A percentile compares a stretch with the other conserved stretches of the same genome.
Evolutionary conservation across 2,888 invertebrate genomes (phyloP).

Genomic region (Scelioninae gen. 2): DNA sequence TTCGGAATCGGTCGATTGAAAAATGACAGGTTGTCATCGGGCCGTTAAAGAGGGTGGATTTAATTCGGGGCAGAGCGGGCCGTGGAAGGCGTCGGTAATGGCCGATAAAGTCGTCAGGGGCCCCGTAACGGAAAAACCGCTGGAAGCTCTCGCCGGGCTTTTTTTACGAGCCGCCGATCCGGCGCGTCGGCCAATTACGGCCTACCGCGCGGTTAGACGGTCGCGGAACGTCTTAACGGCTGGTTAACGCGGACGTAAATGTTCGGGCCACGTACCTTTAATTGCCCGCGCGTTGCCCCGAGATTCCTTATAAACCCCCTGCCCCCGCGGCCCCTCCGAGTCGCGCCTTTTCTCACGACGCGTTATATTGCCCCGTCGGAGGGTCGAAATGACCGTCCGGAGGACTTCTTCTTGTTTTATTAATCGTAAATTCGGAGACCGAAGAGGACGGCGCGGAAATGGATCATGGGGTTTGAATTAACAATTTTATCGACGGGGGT

Average conservation of each 20-base stretch:
- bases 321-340: constrained; percentile 32
- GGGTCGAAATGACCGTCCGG: constrained; percentile 26
- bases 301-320: no score
- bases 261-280: constrained; percentile 70
- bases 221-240: constrained; percentile 73
- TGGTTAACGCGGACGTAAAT: constrained; percentile 73
- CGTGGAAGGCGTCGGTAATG: constrained; percentile 57
- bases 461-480: constrained; percentile 38
- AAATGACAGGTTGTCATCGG: constrained; percentile 41
- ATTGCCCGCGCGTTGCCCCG: constrained; percentile 66
- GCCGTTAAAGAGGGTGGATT: constrained; percentile 50
- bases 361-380: constrained; percentile 35
- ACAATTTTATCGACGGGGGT: constrained; percentile 21
- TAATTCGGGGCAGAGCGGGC: constrained; percentile 53
- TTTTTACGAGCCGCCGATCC: constrained; percentile 72
- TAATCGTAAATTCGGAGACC: constrained; percentile 30
- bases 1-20: constrained; percentile 34
- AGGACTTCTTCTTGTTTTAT: constrained; percentile 34
- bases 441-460: constrained; percentile 6
- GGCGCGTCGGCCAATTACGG: constrained; percentile 72
- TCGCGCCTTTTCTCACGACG: constrained; percentile 47
- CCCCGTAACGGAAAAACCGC: constrained; percentile 56
- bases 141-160: constrained; percentile 67
- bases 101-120: constrained; percentile 59
- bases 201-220: no score